A percentile compares a stretch with the other conserved stretches of the same genome.
Evolutionary conservation across 2,888 invertebrate genomes (phyloP).

Genomic region (Drosophila pegasa): DNA sequence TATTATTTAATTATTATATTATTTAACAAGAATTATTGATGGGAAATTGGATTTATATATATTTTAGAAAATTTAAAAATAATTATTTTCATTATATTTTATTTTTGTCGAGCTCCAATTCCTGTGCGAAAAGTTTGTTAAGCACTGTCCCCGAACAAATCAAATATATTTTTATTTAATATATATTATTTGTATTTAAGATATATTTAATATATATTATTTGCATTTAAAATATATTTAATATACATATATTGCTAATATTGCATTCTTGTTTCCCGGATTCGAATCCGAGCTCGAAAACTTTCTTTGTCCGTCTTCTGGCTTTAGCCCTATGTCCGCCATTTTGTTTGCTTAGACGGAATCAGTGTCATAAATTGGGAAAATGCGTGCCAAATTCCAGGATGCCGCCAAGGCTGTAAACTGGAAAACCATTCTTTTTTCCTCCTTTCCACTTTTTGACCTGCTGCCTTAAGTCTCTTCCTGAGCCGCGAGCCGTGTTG

Average conservation of each 20-base stretch:
- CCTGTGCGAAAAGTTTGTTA: not conserved
- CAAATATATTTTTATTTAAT: too few species aligned
- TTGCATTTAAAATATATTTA: too few species aligned
- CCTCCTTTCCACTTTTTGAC: conserved; percentile 58
- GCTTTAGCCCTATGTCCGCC: conserved; percentile 25
- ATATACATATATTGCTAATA: too few species aligned
- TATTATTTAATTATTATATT: too few species aligned
- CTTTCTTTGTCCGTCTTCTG: not conserved
- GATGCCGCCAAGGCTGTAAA: conserved; percentile 28
- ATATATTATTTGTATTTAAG: too few species aligned
- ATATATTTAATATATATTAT: too few species aligned
- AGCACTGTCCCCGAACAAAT: too few species aligned
- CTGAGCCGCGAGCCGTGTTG: conserved; percentile 9
- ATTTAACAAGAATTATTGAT: too few species aligned
- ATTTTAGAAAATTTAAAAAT: too few species aligned
- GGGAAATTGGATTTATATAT: too few species aligned
- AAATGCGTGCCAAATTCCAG: conserved; percentile 51
- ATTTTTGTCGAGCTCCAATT: not conserved
- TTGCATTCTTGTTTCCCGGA: conserved; percentile 16
- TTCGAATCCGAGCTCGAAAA: not conserved
- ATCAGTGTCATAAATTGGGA: conserved; percentile 46
- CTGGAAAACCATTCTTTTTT: conserved; percentile 16
- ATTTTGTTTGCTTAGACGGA: conserved; percentile 48
- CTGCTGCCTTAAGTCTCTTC: conserved; percentile 51
- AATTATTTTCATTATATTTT: too few species aligned